Percentiles rank a stretch among this genome's conserved stretches.
Conservation (phyloP, 2,888 invertebrate genomes). For the Stratiomys singularior region DNA sequence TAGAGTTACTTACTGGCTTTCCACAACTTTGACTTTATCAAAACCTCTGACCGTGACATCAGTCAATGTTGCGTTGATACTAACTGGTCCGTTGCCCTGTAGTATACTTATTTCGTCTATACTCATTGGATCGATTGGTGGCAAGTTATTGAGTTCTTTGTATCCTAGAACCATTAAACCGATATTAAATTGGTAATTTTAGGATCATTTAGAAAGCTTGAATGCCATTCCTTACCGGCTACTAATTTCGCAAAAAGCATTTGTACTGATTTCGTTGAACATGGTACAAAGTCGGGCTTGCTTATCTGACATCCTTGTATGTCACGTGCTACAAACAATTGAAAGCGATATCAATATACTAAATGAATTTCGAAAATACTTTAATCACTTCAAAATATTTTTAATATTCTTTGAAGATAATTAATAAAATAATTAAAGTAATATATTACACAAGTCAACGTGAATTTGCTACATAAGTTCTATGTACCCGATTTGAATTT, state of each 20-base stretch:
- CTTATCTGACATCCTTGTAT: slow-evolving; percentile 71
- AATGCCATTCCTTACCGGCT: slow-evolving; percentile 64
- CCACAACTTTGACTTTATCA: slow-evolving; percentile 69
- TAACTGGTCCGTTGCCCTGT: slow-evolving; percentile 75
- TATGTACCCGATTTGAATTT: no score
- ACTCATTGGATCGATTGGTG: slow-evolving; percentile 71
- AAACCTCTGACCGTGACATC: slow-evolving; percentile 74
- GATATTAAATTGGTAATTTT: no score
- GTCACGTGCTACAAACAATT: slow-evolving; percentile 70
- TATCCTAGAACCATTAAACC: slow-evolving; percentile 47
- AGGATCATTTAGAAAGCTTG: not conserved
- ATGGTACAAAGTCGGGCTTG: slow-evolving; percentile 70
- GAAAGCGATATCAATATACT: no score
- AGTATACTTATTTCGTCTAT: slow-evolving; percentile 72
- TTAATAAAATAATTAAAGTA: no score
- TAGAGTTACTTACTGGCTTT: slow-evolving; percentile 72
- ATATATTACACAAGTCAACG: no score
- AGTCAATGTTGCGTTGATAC: slow-evolving; percentile 73
- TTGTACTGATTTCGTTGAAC: slow-evolving; percentile 72
- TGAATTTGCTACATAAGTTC: no score
- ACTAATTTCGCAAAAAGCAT: slow-evolving; percentile 70
- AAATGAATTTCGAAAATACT: no score
- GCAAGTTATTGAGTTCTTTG: slow-evolving; percentile 62
- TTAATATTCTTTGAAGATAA: no score
- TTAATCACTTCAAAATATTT: no score